phyloP scores from a whole-genome alignment of 1,140 invertebrate genomes.

The Drosophila jambulina region DNA sequence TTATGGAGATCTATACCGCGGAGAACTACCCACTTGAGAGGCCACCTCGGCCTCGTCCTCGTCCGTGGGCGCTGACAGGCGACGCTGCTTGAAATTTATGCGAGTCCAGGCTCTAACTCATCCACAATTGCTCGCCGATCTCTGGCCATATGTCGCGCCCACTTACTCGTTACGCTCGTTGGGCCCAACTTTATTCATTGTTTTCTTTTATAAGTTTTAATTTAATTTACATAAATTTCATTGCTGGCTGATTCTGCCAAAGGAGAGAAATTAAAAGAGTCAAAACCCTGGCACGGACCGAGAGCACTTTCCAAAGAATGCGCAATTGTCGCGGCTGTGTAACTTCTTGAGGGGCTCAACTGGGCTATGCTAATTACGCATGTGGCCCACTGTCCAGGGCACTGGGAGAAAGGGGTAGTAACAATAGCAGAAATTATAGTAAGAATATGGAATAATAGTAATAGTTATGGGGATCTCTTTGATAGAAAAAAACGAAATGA shows the following conservation, averaged over 20 bases:
- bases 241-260: conserved; percentile 58
- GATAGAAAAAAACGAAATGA: not conserved
- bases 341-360: conserved; percentile 43
- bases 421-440: too few species aligned
- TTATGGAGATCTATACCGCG: too few species aligned
- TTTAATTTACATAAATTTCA: conserved; percentile 83
- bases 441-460: not conserved
- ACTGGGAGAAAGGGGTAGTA: not conserved
- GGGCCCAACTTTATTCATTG: conserved; percentile 50
- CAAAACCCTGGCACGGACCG: not conserved
- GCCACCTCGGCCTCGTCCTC: not conserved
- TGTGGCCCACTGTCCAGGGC: conserved; percentile 10
- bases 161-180: conserved; percentile 70
- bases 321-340: conserved; percentile 45
- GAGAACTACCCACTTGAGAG: conserved; percentile 3
- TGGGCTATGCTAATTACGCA: conserved; percentile 58
- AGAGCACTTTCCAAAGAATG: conserved; percentile 40
- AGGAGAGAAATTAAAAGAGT: conserved; percentile 23
- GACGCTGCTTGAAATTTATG: conserved; percentile 69
- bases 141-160: conserved; percentile 60
- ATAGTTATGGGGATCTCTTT: not conserved
- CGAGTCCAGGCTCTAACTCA: conserved; percentile 44
- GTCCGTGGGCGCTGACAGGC: conserved; percentile 62
- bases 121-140: conserved; percentile 41
- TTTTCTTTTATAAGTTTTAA: conserved; percentile 36